Conservation (phyloP, 2,888 invertebrate genomes). For the Tenthredo amoena region DNA sequence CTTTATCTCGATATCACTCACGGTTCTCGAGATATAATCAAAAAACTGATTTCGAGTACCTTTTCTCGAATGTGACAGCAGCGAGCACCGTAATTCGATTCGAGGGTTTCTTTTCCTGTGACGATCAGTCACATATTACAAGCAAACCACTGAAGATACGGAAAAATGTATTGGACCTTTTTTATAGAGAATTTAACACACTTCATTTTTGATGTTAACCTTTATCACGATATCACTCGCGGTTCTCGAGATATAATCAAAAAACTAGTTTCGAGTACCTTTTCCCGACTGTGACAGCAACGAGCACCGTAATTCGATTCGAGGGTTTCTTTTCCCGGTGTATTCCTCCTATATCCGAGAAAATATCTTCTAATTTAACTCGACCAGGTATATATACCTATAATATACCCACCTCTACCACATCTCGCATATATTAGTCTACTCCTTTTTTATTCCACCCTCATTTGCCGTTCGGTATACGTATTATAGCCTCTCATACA, state of each 20-base stretch:
- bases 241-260: not conserved
- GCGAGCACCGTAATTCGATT: no score
- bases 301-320: no score
- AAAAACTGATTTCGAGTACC: not conserved
- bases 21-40: not conserved
- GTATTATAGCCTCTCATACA: constrained; percentile 7
- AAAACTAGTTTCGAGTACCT: not conserved
- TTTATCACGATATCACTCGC: not conserved
- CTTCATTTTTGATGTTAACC: not conserved
- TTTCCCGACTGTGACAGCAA: not conserved
- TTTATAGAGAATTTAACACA: not conserved
- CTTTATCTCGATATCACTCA: not conserved
- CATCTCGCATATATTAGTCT: constrained; percentile 2
- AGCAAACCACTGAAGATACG: no score
- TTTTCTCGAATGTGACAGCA: not conserved
- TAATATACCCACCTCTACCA: not conserved
- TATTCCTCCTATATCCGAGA: not conserved
- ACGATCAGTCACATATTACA: no score
- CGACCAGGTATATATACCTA: not conserved
- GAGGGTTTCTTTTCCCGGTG: not conserved
- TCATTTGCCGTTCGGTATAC: constrained; percentile 7
- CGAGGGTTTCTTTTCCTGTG: no score
- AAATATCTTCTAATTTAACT: not conserved
- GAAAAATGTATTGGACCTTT: not conserved
- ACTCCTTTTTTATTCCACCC: constrained; percentile 2